These are phyloP conservation scores for Lymantria monacha DNA, from an alignment of 2,888 invertebrate species.

Conservation along the genomic window DNA sequence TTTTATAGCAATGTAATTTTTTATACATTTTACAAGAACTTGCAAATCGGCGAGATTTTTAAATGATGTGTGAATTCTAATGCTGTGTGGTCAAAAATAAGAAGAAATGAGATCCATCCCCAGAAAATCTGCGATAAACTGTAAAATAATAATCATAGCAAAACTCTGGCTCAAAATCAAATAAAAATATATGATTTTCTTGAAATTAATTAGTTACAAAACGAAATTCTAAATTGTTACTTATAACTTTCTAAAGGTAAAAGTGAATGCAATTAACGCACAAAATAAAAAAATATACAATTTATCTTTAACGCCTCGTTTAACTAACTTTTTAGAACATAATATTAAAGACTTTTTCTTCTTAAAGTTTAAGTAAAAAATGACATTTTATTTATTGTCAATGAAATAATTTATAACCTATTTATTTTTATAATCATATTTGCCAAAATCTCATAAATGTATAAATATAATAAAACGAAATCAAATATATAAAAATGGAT, in stretches of 20 bases:
- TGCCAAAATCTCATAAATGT: background rate
- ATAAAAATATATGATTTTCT: background rate
- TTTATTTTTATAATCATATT: background rate
- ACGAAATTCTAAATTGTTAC: background rate
- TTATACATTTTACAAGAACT: too few relatives aligned
- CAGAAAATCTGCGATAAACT: too few relatives aligned
- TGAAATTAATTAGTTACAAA: background rate
- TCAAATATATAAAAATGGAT: background rate
- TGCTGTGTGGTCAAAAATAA: too few relatives aligned
- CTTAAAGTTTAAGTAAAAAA: background rate
- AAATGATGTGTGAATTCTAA: too few relatives aligned
- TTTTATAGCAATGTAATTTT: too few relatives aligned
- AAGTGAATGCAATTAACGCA: constrained; percentile 10
- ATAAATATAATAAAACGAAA: background rate
- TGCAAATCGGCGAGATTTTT: too few relatives aligned
- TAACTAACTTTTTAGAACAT: constrained; percentile 7
- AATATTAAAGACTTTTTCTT: background rate
- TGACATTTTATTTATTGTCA: background rate
- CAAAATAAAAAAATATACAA: constrained; percentile 2
- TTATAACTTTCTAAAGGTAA: constrained; percentile 11
- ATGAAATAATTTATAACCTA: background rate
- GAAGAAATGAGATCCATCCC: too few relatives aligned
- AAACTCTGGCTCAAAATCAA: too few relatives aligned
- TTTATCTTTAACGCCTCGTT: constrained; percentile 11
- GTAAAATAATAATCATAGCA: too few relatives aligned